phyloP scores from a whole-genome alignment of 2,888 invertebrate species.

The Aplocera efformata region DNA sequence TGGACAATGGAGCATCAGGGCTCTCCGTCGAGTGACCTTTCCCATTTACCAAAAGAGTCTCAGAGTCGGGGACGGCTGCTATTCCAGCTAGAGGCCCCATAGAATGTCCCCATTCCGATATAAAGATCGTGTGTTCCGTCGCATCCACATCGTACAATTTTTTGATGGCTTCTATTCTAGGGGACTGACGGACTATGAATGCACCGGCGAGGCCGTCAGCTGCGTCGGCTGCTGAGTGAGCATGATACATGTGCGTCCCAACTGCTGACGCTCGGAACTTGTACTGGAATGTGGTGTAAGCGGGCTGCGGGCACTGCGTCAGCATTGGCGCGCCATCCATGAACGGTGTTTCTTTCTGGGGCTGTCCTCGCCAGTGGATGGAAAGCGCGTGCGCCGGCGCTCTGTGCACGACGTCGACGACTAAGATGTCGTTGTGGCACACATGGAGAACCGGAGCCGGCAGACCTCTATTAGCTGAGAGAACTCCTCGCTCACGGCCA shows the following conservation, averaged over 20 bases:
- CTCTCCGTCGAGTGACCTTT: constrained; percentile 71
- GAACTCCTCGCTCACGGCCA: constrained; percentile 82
- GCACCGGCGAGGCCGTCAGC: constrained; percentile 86
- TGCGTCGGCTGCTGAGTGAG: constrained; percentile 85
- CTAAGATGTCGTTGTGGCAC: constrained; percentile 87
- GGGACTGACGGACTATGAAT: constrained; percentile 84
- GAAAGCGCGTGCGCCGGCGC: constrained; percentile 85
- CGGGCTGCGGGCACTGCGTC: constrained; percentile 88
- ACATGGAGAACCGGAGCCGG: constrained; percentile 84
- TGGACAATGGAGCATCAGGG: constrained; percentile 58
- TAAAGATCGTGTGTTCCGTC: constrained; percentile 83
- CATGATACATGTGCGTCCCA: constrained; percentile 88
- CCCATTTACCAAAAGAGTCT: constrained; percentile 83
- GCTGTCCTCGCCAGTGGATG: constrained; percentile 91
- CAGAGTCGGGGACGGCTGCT: constrained; percentile 60
- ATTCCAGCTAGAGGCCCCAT: constrained; percentile 71
- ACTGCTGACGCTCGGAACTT: constrained; percentile 86
- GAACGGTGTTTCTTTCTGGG: constrained; percentile 83
- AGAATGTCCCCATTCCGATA: constrained; percentile 86
- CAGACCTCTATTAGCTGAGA: constrained; percentile 83
- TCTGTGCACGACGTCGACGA: constrained; percentile 87
- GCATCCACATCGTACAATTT: constrained; percentile 86
- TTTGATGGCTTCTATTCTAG: constrained; percentile 79
- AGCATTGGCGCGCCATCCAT: constrained; percentile 90
- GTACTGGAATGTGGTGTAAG: constrained; percentile 88